phyloP scores from a whole-genome alignment of 1,140 invertebrate species.

The Nylanderia fulva region DNA sequence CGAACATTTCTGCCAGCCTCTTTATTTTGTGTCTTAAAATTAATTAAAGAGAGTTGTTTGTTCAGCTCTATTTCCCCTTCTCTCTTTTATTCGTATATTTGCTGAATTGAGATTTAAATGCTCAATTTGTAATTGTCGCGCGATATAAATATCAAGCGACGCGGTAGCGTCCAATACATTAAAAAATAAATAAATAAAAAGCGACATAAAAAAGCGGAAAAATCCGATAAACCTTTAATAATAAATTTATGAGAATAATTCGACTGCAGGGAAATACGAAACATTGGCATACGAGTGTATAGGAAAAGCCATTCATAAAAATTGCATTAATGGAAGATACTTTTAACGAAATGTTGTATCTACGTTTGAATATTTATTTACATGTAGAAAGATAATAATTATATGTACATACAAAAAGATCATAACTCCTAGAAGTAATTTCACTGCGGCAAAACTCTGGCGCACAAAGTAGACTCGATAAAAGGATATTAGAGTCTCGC shows the following conservation, averaged over 20 bases:
- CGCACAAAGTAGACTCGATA: conserved; percentile 1
- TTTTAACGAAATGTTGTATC: conserved; percentile 3
- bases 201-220: too few relatives aligned
- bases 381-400: not conserved
- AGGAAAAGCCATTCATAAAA: not conserved
- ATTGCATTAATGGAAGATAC: not conserved
- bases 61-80: not conserved
- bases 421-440: conserved; percentile 35
- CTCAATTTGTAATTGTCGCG: too few relatives aligned
- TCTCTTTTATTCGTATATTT: not conserved
- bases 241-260: conserved; percentile 5
- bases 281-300: not conserved
- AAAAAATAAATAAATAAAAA: too few relatives aligned
- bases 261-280: not conserved
- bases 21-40: conserved; percentile 12
- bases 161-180: too few relatives aligned
- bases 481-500: conserved; percentile 35
- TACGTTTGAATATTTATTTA: conserved; percentile 24
- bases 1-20: not conserved
- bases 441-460: conserved; percentile 6
- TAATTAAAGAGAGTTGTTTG: conserved; percentile 8
- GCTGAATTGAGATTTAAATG: too few relatives aligned
- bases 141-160: too few relatives aligned
- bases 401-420: conserved; percentile 14
- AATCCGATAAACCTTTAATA: not conserved